These are phyloP conservation scores for Drosophila ananassae DNA, from an alignment of 1,140 invertebrate species.

Conservation along the genomic window DNA sequence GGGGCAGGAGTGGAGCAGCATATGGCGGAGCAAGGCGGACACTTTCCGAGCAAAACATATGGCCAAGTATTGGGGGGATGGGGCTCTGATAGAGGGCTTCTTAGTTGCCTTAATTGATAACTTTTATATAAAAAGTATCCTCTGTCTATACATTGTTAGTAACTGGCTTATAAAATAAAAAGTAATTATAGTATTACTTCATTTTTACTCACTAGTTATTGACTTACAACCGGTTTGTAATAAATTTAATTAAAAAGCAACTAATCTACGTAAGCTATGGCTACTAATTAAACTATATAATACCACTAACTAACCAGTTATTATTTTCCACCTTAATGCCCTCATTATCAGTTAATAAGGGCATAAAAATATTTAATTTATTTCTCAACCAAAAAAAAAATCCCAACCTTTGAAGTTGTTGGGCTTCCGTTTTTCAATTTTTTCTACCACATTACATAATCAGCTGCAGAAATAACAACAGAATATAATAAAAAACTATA, in stretches of 20 bases:
- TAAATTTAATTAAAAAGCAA: background rate
- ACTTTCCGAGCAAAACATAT: conserved; percentile 28
- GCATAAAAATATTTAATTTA: background rate
- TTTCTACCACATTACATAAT: conserved; percentile 12
- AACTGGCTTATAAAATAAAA: background rate
- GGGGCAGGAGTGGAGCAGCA: conserved; percentile 33
- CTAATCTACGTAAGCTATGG: background rate
- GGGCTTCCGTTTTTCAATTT: conserved; percentile 14
- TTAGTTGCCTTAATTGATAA: background rate
- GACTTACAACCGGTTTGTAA: background rate
- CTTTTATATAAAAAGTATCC: no score
- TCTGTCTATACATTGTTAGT: no score
- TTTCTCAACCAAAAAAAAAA: background rate
- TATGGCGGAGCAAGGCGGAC: conserved; percentile 35
- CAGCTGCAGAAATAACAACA: conserved; percentile 21
- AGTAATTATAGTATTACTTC: background rate
- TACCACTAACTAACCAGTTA: background rate
- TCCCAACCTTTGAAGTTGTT: conserved; percentile 35
- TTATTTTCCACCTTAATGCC: background rate
- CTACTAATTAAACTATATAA: background rate
- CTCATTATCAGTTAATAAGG: conserved; percentile 1
- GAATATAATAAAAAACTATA: conserved; percentile 16
- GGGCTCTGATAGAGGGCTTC: background rate
- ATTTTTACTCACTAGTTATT: background rate
- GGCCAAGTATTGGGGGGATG: conserved; percentile 1